phyloP scores from a whole-genome alignment of 1,140 invertebrate genomes.

The Pseudomyrmex gracilis region DNA sequence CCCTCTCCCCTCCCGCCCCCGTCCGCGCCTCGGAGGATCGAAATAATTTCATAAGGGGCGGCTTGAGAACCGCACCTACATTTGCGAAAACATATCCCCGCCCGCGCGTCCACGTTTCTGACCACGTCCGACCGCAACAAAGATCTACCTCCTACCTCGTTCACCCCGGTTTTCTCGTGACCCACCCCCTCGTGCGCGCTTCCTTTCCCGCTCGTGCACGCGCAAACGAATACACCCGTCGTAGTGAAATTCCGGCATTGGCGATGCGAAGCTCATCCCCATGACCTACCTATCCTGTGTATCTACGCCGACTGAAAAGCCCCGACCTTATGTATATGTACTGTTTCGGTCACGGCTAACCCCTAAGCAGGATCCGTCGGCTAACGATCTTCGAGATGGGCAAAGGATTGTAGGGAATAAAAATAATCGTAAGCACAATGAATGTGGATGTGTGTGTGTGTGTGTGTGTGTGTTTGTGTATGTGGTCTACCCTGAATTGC shows the following conservation, averaged over 20 bases:
- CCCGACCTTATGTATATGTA: constrained; percentile 2
- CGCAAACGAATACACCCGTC: constrained; percentile 54
- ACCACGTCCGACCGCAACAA: constrained; percentile 80
- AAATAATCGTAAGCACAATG: constrained; percentile 54
- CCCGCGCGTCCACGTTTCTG: constrained; percentile 72
- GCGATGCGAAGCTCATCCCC: constrained; percentile 44
- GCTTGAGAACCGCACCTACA: constrained; percentile 84
- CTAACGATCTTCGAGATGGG: constrained; percentile 48
- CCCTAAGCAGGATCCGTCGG: constrained; percentile 11
- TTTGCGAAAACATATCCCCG: constrained; percentile 80
- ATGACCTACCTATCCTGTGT: constrained; percentile 38
- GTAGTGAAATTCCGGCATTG: constrained; percentile 69
- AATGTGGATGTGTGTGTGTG: neutral
- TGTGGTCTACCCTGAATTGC: constrained; percentile 8
- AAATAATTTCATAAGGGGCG: constrained; percentile 84
- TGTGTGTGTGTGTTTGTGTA: too few relatives aligned
- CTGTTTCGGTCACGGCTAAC: constrained; percentile 6
- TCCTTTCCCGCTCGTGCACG: constrained; percentile 18
- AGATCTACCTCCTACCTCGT: constrained; percentile 68
- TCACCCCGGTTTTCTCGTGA: constrained; percentile 38
- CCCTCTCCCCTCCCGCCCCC: constrained; percentile 26
- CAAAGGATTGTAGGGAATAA: constrained; percentile 49
- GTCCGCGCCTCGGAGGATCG: constrained; percentile 73
- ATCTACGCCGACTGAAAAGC: constrained; percentile 28
- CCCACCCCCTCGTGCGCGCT: constrained; percentile 32